Evolutionary conservation across 1,140 invertebrate species (phyloP).

Genomic region (Drosophila takahashii): DNA sequence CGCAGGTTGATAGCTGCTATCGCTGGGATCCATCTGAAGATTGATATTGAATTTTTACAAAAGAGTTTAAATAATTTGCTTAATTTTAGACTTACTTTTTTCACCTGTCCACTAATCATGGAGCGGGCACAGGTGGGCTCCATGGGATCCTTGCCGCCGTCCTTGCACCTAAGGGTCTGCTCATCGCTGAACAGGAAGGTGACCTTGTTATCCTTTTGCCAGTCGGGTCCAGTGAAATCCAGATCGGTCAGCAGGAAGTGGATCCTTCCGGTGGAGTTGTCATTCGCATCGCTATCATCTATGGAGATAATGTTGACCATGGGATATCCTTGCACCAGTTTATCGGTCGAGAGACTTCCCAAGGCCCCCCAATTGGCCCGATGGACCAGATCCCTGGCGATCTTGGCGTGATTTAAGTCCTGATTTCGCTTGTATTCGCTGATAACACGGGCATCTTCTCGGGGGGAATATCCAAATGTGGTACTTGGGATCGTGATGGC

Average conservation of each 20-base stretch:
- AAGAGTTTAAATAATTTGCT: no score
- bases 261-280: conserved; percentile 90
- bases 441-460: conserved; percentile 59
- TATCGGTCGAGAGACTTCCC: conserved; percentile 89
- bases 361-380: conserved; percentile 90
- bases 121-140: conserved; percentile 92
- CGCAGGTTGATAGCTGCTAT: conserved; percentile 87
- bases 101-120: conserved; percentile 89
- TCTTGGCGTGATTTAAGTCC: conserved; percentile 75
- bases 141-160: conserved; percentile 89
- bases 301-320: conserved; percentile 91
- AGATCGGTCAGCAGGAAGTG: conserved; percentile 92
- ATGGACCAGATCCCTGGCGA: conserved; percentile 85
- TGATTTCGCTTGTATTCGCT: conserved; percentile 36
- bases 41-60: not conserved
- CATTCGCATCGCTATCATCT: conserved; percentile 88
- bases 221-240: conserved; percentile 90
- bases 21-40: conserved; percentile 86
- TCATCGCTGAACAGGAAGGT: conserved; percentile 89
- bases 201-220: conserved; percentile 87
- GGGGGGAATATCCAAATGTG: conserved; percentile 54
- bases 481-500: conserved; percentile 12
- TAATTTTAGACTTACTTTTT: conserved; percentile 85
- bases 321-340: conserved; percentile 88
- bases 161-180: conserved; percentile 88